Evolutionary conservation across 2,797 vertebrate genomes (phyloP).

Genomic region (Carduelis carduelis): DNA sequence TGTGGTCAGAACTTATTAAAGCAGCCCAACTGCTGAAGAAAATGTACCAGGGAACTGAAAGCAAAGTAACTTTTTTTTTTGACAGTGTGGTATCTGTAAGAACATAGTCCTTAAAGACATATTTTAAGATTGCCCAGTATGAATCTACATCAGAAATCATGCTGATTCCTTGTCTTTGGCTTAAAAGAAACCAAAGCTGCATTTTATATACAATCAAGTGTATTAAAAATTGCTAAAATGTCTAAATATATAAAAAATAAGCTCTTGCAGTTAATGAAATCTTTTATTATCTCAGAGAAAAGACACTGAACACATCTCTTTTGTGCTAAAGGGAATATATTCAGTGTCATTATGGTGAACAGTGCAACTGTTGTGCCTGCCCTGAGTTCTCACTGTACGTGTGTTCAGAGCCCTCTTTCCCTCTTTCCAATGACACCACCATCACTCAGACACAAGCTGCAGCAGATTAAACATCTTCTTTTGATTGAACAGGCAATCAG

Average conservation of each 20-base stretch:
- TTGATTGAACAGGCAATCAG: not conserved
- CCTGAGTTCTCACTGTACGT: fast-evolving
- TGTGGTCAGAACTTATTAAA: not conserved
- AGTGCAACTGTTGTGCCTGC: not conserved
- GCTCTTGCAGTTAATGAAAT: not conserved
- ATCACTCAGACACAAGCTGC: not conserved
- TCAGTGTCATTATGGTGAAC: not conserved
- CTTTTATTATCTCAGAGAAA: not conserved
- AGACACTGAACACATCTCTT: not conserved
- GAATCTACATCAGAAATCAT: not conserved
- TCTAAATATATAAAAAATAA: not conserved
- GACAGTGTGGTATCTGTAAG: not conserved
- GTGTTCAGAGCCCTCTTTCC: not conserved
- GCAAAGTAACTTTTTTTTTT: not conserved
- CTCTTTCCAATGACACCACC: not conserved
- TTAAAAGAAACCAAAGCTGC: not conserved
- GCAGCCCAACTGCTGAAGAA: not conserved
- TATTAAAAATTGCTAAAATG: not conserved
- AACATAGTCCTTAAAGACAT: not conserved
- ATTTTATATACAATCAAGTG: not conserved
- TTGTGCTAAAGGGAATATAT: not conserved
- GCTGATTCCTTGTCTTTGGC: not conserved
- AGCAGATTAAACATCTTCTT: not conserved
- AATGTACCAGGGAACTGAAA: not conserved
- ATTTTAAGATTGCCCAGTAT: not conserved